Percentiles rank a stretch among this genome's conserved stretches.
Evolutionary conservation across 1,140 invertebrate species (phyloP).

Genomic region (Pogonus chalceus): DNA sequence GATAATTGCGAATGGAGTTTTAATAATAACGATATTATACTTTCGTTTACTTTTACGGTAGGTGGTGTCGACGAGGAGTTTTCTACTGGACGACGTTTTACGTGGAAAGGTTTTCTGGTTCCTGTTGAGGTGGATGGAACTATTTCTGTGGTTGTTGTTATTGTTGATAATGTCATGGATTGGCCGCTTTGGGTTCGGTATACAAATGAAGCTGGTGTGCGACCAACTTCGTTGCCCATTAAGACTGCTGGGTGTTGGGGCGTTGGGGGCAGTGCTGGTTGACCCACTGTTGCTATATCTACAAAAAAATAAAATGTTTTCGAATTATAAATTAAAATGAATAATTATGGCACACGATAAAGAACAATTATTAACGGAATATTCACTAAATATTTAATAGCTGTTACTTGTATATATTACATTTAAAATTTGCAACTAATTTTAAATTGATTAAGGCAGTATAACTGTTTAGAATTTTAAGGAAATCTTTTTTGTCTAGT

Average conservation of each 20-base stretch:
- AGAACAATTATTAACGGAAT: no score
- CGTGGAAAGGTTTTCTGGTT: constrained; percentile 19
- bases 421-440: no score
- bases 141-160: constrained; percentile 34
- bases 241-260: constrained; percentile 38
- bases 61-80: constrained; percentile 32
- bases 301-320: no score
- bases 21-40: constrained; percentile 80
- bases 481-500: no score
- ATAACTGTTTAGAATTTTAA: no score
- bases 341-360: no score
- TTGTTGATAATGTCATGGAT: constrained; percentile 24
- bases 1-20: constrained; percentile 89
- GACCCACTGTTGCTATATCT: constrained; percentile 17
- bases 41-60: constrained; percentile 68
- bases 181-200: constrained; percentile 18
- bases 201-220: constrained; percentile 17
- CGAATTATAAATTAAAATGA: no score
- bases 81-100: neutral
- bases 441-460: no score
- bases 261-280: constrained; percentile 36
- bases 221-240: constrained; percentile 45
- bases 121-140: constrained; percentile 40
- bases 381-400: no score
- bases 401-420: no score